phyloP scores from a whole-genome alignment of 35 echinoderm and acorn worm genomes.

The Holothuria glaberrima region DNA sequence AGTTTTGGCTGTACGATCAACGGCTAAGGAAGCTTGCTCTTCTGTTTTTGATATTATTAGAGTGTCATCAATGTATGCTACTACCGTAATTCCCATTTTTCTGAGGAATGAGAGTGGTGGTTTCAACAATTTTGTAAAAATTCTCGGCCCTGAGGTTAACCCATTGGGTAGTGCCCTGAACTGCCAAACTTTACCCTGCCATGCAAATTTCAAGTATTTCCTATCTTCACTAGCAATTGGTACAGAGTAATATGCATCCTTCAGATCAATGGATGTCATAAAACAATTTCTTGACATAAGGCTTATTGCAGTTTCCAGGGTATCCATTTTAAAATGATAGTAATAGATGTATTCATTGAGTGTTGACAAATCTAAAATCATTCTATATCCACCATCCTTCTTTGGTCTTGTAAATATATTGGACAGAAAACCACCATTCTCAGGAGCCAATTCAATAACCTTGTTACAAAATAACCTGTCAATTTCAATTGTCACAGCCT shows the following conservation, averaged over 20 bases:
- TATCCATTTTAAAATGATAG: conserved; percentile 51
- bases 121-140: conserved; percentile 56
- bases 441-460: conserved; percentile 14
- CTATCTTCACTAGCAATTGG: conserved; percentile 17
- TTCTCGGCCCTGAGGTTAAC: conserved; percentile 7
- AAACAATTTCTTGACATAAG: conserved; percentile 30
- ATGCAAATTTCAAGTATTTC: conserved; percentile 39
- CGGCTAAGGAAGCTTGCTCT: conserved; percentile 11
- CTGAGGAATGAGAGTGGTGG: conserved; percentile 32
- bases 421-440: conserved; percentile 24
- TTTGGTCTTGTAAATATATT: conserved; percentile 45
- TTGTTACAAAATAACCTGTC: neutral
- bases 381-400: conserved; percentile 36
- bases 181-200: conserved; percentile 12
- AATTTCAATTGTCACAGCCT: conserved; percentile 7
- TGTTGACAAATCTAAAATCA: neutral
- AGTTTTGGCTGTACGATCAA: conserved; percentile 47
- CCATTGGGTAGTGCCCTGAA: conserved; percentile 10
- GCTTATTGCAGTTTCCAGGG: conserved; percentile 12
- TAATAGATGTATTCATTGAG: neutral
- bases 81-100: conserved; percentile 17
- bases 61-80: conserved; percentile 50
- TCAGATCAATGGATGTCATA: conserved; percentile 64
- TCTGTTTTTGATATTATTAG: conserved; percentile 25
- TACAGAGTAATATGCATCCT: conserved; percentile 49